These are phyloP conservation scores for Oncorhynchus tshawytscha DNA, from an alignment of 2,113 vertebrate species.

Conservation along the genomic window DNA sequence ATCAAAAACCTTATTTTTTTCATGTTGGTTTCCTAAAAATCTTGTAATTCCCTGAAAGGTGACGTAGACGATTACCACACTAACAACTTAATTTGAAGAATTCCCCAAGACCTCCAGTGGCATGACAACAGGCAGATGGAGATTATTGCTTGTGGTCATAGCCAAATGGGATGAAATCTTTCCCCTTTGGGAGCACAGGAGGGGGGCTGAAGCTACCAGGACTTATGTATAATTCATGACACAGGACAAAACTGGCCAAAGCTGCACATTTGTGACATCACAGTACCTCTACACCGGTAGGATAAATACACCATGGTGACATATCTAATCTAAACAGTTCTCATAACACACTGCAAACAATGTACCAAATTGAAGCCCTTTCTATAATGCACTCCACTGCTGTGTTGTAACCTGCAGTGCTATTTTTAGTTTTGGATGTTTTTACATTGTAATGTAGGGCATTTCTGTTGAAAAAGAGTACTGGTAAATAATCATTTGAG, in stretches of 20 bases:
- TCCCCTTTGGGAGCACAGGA: neutral
- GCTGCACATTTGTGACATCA: neutral
- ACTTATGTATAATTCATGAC: constrained; percentile 42
- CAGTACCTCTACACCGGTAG: neutral
- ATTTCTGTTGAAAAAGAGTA: constrained; percentile 7
- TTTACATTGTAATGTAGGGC: constrained; percentile 35
- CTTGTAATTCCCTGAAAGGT: too few relatives aligned
- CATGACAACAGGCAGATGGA: too few relatives aligned
- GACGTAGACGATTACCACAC: too few relatives aligned
- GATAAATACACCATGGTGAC: neutral
- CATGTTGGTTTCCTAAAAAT: too few relatives aligned
- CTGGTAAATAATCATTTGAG: too few relatives aligned
- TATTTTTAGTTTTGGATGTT: constrained; percentile 47
- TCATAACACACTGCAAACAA: neutral
- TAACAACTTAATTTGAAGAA: too few relatives aligned
- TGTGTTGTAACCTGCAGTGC: constrained; percentile 21
- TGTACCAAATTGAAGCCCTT: neutral
- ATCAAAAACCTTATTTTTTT: too few relatives aligned
- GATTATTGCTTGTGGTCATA: too few relatives aligned
- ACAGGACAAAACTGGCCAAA: constrained; percentile 1
- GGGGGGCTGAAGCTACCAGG: constrained; percentile 7
- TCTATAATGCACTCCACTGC: constrained; percentile 13
- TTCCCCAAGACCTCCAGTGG: too few relatives aligned
- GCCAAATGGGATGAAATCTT: too few relatives aligned
- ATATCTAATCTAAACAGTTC: neutral